phyloP scores from a whole-genome alignment of 2,113 vertebrate genomes.

The Polyodon spathula region DNA sequence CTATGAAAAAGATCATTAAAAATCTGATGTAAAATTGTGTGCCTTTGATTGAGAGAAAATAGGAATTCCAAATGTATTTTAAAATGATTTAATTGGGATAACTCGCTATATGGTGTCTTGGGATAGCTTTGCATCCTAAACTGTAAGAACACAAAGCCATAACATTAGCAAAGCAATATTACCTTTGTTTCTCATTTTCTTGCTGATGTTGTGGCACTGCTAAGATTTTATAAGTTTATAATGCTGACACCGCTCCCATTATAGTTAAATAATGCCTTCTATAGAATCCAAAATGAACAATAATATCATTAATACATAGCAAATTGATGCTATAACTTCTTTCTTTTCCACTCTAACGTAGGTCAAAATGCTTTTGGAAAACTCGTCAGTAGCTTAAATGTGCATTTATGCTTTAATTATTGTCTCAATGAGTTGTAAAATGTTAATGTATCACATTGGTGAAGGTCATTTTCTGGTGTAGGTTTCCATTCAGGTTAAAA shows the following conservation, averaged over 20 bases:
- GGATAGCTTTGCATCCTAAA: neutral
- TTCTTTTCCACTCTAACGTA: conserved; percentile 12
- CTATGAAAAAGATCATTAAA: neutral
- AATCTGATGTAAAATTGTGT: neutral
- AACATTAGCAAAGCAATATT: neutral
- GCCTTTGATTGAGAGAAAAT: neutral
- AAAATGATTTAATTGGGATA: neutral
- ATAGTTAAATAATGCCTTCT: conserved; percentile 18
- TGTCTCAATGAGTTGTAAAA: too few relatives aligned
- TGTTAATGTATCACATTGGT: too few relatives aligned
- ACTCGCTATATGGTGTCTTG: neutral
- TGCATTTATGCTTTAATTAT: too few relatives aligned
- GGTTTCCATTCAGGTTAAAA: too few relatives aligned
- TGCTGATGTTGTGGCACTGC: conserved; percentile 6
- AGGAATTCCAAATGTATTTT: neutral
- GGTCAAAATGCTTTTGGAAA: conserved; percentile 18
- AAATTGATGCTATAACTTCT: conserved; percentile 17
- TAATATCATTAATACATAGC: conserved; percentile 17
- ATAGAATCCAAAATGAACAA: conserved; percentile 16
- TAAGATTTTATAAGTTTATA: conserved; percentile 9
- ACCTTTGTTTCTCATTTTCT: neutral
- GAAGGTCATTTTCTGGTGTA: too few relatives aligned
- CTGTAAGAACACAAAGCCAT: conserved; percentile 1
- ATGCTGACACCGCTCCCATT: conserved; percentile 16
- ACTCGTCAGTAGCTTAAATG: neutral